Evolutionary conservation across 2,888 invertebrate species (phyloP).

Genomic region (Lepidochrysops patricia): DNA sequence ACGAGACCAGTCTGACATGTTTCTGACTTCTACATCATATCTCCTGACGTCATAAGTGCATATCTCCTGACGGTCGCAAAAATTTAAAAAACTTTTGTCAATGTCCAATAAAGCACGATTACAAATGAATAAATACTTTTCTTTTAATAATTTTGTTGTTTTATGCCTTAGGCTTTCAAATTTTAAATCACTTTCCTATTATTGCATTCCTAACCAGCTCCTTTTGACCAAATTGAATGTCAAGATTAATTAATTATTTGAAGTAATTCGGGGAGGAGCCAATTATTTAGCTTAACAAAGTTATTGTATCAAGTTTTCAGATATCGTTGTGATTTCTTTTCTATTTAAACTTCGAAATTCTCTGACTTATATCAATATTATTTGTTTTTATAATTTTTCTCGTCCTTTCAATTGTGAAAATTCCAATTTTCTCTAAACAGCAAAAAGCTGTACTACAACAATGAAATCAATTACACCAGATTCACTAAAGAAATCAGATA

Average conservation of each 20-base stretch:
- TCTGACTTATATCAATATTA: neutral
- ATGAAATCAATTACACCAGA: slow-evolving; percentile 1
- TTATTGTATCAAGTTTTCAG: neutral
- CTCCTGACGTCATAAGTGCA: neutral
- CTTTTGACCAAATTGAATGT: neutral
- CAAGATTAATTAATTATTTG: neutral
- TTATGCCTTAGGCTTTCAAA: neutral
- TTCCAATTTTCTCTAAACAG: neutral
- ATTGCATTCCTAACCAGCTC: neutral
- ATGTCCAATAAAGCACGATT: neutral
- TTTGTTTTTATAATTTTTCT: neutral
- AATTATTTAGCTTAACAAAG: neutral
- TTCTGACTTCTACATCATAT: slow-evolving; percentile 29
- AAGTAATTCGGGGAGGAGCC: neutral
- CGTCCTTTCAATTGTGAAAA: neutral
- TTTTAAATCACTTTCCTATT: neutral
- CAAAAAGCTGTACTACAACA: neutral
- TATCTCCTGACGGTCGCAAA: neutral
- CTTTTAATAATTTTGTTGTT: too few species aligned
- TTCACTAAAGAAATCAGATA: neutral
- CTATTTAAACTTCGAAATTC: neutral
- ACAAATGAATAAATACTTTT: too few species aligned
- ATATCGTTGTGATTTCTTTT: neutral
- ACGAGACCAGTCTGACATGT: slow-evolving; percentile 50
- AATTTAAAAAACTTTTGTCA: neutral